Conservation (phyloP, 2,113 vertebrate genomes). For the Conger conger region DNA sequence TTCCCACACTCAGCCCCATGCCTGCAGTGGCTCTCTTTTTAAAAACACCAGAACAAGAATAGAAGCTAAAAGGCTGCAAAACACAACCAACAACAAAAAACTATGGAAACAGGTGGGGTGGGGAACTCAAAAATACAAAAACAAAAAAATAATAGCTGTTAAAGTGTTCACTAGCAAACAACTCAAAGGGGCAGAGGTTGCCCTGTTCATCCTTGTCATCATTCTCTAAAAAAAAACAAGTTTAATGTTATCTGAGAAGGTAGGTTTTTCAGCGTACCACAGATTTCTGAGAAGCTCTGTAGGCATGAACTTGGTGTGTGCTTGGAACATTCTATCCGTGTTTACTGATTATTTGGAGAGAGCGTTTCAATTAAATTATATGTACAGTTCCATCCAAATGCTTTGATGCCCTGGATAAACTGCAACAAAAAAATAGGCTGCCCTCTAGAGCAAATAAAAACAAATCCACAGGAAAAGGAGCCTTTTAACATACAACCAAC, state of each 20-base stretch:
- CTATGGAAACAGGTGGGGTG: no score
- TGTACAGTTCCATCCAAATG: not conserved
- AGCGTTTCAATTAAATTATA: not conserved
- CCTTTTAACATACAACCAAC: conserved; percentile 14
- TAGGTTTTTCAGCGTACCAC: no score
- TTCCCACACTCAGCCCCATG: not conserved
- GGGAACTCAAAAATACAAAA: no score
- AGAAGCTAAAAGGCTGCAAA: no score
- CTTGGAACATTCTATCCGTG: not conserved
- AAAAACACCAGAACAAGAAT: no score
- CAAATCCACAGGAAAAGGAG: not conserved
- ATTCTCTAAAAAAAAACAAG: no score
- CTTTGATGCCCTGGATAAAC: not conserved
- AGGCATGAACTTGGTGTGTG: not conserved
- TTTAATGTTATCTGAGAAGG: no score
- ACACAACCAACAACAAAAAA: no score
- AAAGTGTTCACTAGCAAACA: no score
- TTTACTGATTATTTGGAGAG: not conserved
- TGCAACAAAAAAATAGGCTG: not conserved
- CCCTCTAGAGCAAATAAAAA: not conserved
- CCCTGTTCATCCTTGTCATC: no score
- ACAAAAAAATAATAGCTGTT: no score
- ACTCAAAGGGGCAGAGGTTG: no score
- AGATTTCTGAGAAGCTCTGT: not conserved
- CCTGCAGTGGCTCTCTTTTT: not conserved